These are phyloP conservation scores for Scomber scombrus DNA, from an alignment of 2,113 vertebrate genomes.

Conservation along the genomic window DNA sequence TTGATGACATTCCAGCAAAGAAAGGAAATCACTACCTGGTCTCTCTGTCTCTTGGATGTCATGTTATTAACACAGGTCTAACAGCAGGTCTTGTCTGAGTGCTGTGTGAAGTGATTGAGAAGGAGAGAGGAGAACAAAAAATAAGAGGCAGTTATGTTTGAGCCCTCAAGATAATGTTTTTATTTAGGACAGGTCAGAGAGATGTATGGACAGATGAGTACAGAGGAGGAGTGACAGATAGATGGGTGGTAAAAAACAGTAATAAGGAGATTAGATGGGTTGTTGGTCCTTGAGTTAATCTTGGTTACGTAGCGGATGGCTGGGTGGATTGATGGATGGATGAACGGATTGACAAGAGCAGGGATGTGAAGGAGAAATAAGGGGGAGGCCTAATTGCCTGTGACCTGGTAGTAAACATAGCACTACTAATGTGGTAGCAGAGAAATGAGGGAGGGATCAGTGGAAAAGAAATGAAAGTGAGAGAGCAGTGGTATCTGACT, in stretches of 20 bases:
- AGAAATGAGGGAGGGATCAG: constrained; percentile 43
- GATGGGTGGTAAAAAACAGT: constrained; percentile 16
- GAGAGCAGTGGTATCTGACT: constrained; percentile 43
- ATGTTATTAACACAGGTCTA: constrained; percentile 34
- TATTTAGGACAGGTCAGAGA: constrained; percentile 32
- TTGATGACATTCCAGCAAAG: neutral
- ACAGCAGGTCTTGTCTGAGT: neutral
- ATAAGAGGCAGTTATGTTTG: constrained; percentile 12
- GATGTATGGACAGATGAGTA: constrained; percentile 33
- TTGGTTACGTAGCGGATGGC: constrained; percentile 21
- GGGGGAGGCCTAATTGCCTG: constrained; percentile 60
- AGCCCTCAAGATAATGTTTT: constrained; percentile 41
- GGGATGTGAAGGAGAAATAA: constrained; percentile 51
- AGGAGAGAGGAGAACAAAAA: neutral
- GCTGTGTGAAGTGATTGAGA: constrained; percentile 13
- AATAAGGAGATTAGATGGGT: constrained; percentile 43
- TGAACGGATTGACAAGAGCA: constrained; percentile 42
- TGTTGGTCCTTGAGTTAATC: constrained; percentile 60
- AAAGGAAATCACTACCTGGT: neutral
- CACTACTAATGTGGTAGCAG: constrained; percentile 28
- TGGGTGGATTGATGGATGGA: constrained; percentile 53
- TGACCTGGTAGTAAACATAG: constrained; percentile 66
- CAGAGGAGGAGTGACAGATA: constrained; percentile 36
- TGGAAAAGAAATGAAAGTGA: constrained; percentile 31
- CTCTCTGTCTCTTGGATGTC: neutral